Percentiles rank a stretch among this genome's conserved stretches.
phyloP scores from a whole-genome alignment of 2,888 invertebrate genomes.

The Lingula anatina region DNA sequence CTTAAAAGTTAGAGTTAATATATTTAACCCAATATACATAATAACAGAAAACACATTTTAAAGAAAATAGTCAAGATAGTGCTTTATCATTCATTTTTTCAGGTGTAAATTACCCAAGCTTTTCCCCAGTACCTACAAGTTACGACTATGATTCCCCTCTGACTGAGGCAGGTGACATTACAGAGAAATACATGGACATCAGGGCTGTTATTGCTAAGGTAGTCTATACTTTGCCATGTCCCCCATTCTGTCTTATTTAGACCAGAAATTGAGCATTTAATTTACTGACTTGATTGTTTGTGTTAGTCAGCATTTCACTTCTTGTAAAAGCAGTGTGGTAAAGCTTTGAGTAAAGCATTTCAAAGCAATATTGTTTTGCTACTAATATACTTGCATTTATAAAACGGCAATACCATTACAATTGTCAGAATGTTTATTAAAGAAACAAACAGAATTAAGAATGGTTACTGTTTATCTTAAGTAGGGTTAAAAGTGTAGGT shows the following conservation, averaged over 20 bases:
- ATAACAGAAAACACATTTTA: too few relatives aligned
- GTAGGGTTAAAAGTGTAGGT: too few relatives aligned
- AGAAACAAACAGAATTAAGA: too few relatives aligned
- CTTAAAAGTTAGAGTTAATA: too few relatives aligned
- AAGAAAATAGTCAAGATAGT: neutral
- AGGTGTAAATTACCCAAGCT: constrained; percentile 31
- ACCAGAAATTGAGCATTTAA: neutral
- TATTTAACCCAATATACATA: too few relatives aligned
- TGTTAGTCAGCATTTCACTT: neutral
- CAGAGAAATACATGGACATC: constrained; percentile 65
- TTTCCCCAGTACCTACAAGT: constrained; percentile 23
- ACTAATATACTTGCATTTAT: constrained; percentile 24
- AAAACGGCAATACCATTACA: too few relatives aligned
- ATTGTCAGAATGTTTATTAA: too few relatives aligned
- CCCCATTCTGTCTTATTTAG: neutral
- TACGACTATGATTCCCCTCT: constrained; percentile 89
- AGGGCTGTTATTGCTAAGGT: constrained; percentile 16
- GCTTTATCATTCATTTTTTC: neutral
- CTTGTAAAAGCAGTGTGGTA: neutral
- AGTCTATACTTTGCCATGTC: neutral
- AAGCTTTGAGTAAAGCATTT: neutral
- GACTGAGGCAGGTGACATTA: constrained; percentile 80
- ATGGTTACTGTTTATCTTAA: too few relatives aligned
- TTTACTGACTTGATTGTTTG: neutral
- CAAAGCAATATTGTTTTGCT: neutral